Base-by-base conservation (phyloP, 1,140 invertebrate genomes). In the Drosophila funebris region DNA sequence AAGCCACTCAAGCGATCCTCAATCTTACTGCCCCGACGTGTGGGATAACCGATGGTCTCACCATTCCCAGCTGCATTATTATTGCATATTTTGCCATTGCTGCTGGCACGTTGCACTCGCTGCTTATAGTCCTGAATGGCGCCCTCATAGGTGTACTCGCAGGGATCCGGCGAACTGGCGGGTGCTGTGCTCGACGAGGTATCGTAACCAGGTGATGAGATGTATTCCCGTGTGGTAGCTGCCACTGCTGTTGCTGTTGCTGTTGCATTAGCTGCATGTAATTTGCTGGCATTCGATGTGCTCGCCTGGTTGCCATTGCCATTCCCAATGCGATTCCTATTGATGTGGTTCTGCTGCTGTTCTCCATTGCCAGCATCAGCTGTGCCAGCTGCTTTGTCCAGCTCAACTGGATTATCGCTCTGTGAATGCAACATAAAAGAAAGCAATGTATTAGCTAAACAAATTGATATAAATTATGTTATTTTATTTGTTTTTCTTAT, bases 101-200 rank as follows among this genome's bases (percentile, higher is more conserved):
- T 90, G 64, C 64, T 88, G 58, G 79, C 95, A 84, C 93, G 94
- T 43, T 93, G 93, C 63, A 95, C 96, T 81, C 94, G 94, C 63
- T 94, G 96, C 60, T 96, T 95, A 88, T 97, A 97, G 66, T 95
- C 95, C 78, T 96, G 95, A 69, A 97, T 97, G 63, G 96, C 96
- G 71, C 96, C 95, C 90, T 97, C 96, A 90, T 96, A 97, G 0
- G 96, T 97, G 91, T 97, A 97, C 85, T 97, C 96, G 54, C 91
- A 91, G 2, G 82, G 90, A 78, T 92, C 91, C 1, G 91, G 90
- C 0, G 91, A 88, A 37, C 90, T 91, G 83, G 67, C 88, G 33
- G 76, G 89, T 54, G 67, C 90, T 37, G 72, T 92, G 60, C 88
- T 91, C 11, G 89, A 89, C 1, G 90, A 87, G 6, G 90, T 91